Base-by-base conservation (phyloP, 2,113 vertebrate genomes). In the Verasper variegatus region DNA sequence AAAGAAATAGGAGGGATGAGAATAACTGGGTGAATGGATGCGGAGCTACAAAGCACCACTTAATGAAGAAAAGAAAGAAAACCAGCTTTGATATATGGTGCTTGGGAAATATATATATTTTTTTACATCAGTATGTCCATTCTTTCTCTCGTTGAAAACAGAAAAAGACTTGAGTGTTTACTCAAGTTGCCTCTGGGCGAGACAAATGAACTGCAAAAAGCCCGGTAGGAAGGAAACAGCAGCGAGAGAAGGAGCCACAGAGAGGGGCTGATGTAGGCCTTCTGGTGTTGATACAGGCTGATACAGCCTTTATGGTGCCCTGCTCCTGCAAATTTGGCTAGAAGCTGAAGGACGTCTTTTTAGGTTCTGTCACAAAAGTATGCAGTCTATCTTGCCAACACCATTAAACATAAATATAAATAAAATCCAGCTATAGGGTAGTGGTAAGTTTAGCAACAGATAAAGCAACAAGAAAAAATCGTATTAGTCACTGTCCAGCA, bases 11-110 rank as follows among this genome's bases (percentile, higher is more conserved):
- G 5, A 71, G 21, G 35, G 21, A 72, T 71, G 47, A 70, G 49
- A 94, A 93, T 24, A 93, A 95, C 11, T 69, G 68, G 0, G 80
- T 60, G 0, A 93, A 90, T 67, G 92, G 72, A 0, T 60, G 64
- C 21, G 60, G 76, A 82, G 75, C 47, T 51, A 68, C 61, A 55
- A 45, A 54, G 65, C 52, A 75, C 56, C 63, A 79, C 57, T 73
- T 74, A 23, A 68, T 73, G 27, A 71, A 15, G 37, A 54, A 80
- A 37, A 49, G 14, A 23, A 54, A 21, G 37, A 64, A 17, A 55
- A 68, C 13, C 52, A 54, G 55, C 68, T 76, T 76, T 47, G 45
- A 76, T 65, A 68, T 60, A 59, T 63, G 47, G 68, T 24, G 49
- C 72, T 74, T 57, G 47, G 57, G 63, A 71, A 72, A 84, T 75